Percentiles rank a stretch among this genome's conserved stretches.
These are phyloP conservation scores for Pollenia labialis DNA, from an alignment of 2,888 invertebrate genomes.

Conservation along the genomic window DNA sequence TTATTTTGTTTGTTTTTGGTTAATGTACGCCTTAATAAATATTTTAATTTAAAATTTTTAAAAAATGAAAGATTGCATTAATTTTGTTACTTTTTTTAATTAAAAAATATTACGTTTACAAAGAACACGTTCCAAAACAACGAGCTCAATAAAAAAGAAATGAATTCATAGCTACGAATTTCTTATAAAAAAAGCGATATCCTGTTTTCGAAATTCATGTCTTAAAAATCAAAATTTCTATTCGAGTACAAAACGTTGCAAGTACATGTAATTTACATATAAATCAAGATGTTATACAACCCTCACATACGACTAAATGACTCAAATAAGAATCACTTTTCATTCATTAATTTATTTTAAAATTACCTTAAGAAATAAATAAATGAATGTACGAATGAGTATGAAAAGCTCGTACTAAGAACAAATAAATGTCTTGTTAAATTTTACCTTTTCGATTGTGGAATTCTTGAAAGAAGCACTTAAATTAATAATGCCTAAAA, in stretches of 20 bases:
- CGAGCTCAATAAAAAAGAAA: too few relatives aligned
- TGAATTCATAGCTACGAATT: too few relatives aligned
- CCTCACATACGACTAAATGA: background rate
- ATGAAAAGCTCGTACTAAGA: background rate
- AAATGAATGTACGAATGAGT: too few relatives aligned
- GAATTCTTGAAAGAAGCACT: constrained; percentile 20
- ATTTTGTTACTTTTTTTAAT: too few relatives aligned
- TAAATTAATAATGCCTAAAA: constrained; percentile 47
- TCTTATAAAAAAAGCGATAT: too few relatives aligned
- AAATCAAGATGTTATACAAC: background rate
- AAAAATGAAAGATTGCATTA: too few relatives aligned
- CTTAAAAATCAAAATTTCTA: background rate
- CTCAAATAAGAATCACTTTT: background rate
- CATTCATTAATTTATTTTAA: constrained; percentile 26
- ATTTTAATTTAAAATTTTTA: too few relatives aligned
- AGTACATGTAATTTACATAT: constrained; percentile 1
- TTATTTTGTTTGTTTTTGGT: too few relatives aligned
- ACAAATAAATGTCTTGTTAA: constrained; percentile 6
- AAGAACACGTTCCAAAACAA: too few relatives aligned
- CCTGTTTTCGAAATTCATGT: too few relatives aligned
- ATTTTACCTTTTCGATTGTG: constrained; percentile 5
- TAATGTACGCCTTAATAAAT: too few relatives aligned
- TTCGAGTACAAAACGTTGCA: background rate
- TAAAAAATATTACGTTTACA: too few relatives aligned
- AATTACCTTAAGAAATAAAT: background rate